phyloP scores from a whole-genome alignment of 1,140 invertebrate genomes.

The Chionoecetes opilio region DNA sequence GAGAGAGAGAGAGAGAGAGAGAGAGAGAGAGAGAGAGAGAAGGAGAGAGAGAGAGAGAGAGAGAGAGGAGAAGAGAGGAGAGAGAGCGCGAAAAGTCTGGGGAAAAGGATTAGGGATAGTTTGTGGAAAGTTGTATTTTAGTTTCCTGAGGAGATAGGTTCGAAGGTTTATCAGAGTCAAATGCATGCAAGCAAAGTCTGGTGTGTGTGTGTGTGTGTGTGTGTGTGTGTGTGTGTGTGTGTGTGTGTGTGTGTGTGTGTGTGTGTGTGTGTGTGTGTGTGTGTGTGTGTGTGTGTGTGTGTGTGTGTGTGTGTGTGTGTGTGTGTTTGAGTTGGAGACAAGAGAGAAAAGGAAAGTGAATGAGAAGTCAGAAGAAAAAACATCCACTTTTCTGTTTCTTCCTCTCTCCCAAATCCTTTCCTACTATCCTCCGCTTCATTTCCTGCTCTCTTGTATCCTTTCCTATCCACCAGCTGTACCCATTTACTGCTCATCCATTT shows the following conservation, averaged over 20 bases:
- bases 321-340: background rate
- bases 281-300: conserved; percentile 12
- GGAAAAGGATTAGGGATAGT: background rate
- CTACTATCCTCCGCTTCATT: background rate
- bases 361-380: background rate
- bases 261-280: conserved; percentile 9
- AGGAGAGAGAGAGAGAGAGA: conserved; percentile 44
- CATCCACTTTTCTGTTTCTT: background rate
- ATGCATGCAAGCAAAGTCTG: too few species aligned
- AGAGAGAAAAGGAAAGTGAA: background rate
- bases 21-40: conserved; percentile 45
- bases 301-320: conserved; percentile 34
- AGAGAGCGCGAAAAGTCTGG: background rate
- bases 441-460: background rate
- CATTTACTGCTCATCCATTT: background rate
- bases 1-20: conserved; percentile 23
- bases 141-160: background rate
- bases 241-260: conserved; percentile 18
- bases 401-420: background rate
- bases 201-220: background rate
- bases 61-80: background rate
- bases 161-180: background rate
- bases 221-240: background rate
- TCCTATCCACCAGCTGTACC: background rate
- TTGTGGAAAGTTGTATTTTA: background rate